Evolutionary conservation across 2,797 vertebrate genomes (phyloP).

Genomic region (Lindbergichthys nudifrons): DNA sequence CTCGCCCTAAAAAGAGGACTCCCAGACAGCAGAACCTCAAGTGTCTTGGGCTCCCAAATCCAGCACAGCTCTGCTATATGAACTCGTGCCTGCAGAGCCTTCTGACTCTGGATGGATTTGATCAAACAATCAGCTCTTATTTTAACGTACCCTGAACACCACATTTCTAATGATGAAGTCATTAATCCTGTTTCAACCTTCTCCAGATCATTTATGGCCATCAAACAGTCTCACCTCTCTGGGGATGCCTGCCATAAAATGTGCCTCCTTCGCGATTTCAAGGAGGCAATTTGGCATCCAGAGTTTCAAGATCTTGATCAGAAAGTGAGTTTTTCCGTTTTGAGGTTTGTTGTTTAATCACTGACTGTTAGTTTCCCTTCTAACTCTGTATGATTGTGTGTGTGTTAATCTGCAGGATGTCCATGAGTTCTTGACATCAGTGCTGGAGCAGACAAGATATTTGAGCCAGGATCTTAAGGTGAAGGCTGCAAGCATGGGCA

Average conservation of each 20-base stretch:
- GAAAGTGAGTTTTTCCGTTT: conserved; percentile 9
- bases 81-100: conserved; percentile 32
- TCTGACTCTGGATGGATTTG: conserved; percentile 10
- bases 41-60: conserved; percentile 10
- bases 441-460: conserved; percentile 11
- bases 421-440: conserved; percentile 8
- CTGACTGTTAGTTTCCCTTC: neutral
- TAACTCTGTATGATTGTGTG: neutral
- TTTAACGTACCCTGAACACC: neutral
- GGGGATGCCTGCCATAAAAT: rapidly evolving
- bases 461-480: neutral
- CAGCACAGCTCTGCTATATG: neutral
- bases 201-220: conserved; percentile 16
- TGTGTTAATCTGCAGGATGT: conserved; percentile 1
- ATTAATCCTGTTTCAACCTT: neutral
- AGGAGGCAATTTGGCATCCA: neutral
- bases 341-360: neutral
- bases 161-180: neutral
- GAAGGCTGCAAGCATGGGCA: neutral
- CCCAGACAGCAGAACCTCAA: neutral
- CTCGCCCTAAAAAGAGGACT: neutral
- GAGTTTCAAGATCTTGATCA: neutral
- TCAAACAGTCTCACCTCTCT: neutral
- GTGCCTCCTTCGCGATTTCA: neutral
- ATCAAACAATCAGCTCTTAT: neutral